These are phyloP conservation scores for Brachyptera putata DNA, from an alignment of 2,888 invertebrate genomes.

Conservation along the genomic window DNA sequence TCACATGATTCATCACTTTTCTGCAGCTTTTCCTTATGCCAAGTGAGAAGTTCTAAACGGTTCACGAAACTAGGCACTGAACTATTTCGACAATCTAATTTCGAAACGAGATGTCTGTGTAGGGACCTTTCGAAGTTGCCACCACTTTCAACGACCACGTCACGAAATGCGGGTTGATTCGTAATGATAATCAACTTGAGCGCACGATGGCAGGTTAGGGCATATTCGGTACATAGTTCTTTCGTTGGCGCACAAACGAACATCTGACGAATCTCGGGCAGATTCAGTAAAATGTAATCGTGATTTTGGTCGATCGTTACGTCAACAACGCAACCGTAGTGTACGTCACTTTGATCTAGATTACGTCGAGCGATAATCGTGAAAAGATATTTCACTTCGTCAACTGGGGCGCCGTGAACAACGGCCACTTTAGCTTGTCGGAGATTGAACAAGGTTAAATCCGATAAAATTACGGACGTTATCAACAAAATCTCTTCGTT, in stretches of 20 bases:
- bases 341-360: too few species aligned
- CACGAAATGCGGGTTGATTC: background rate
- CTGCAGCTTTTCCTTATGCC: slow-evolving; percentile 8
- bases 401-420: slow-evolving; percentile 25
- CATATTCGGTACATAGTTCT: slow-evolving; percentile 23
- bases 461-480: slow-evolving; percentile 26
- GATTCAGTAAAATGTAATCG: slow-evolving; percentile 21
- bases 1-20: background rate
- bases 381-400: slow-evolving; percentile 24
- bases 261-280: slow-evolving; percentile 24
- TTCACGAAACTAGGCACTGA: background rate
- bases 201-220: slow-evolving; percentile 17
- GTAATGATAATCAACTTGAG: slow-evolving; percentile 11
- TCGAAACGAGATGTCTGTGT: background rate
- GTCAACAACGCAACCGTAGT: background rate
- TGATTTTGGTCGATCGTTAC: slow-evolving; percentile 5
- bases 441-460: slow-evolving; percentile 20
- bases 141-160: background rate
- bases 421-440: slow-evolving; percentile 15
- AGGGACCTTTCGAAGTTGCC: slow-evolving; percentile 22
- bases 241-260: slow-evolving; percentile 25
- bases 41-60: slow-evolving; percentile 20
- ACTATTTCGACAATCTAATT: background rate
- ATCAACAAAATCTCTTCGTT: slow-evolving; percentile 20
- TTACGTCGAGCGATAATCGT: background rate